Evolutionary conservation across 2,888 invertebrate genomes (phyloP), one percentile per base, ranked within the genome.

Genomic region (Thereva unica): DNA sequence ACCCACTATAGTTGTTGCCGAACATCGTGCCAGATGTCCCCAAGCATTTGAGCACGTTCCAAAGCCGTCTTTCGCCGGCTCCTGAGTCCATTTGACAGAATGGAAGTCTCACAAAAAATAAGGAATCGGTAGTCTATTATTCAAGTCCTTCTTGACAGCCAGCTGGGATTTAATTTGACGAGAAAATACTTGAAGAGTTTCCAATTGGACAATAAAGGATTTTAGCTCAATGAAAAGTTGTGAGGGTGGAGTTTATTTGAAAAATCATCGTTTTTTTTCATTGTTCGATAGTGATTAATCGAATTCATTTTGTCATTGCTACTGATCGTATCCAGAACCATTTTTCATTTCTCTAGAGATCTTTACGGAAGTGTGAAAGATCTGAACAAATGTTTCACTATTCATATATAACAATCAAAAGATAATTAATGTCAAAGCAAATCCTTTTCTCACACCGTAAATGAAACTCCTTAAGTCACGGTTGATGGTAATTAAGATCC

Each of bases 131-230:
- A 10, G 38, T 40, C 40, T 37, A n/a, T 59, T 45, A 12, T 59
- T 59, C 37, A 47, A 7, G n/a, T 55, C 40, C 35, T 57, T 59
- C 57, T 12, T 37, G 10, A 40, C 8, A 49, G 40, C 50, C 61
- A 61, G 61, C 61, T 61, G 61, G 45, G 61, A 61, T 61, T 61
- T 50, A 61, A 61, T 61, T 61, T 61, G n/a, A 61, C 40, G 61
- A 40, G 40, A 61, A 61, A 50, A 23, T 61, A 50, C 50, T 61
- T 12, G 7, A 41, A 23, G 38, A 59, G 47, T 59, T 59, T 59
- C 38, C 9, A 59, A 59, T 59, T 12, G 34, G n/a, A 47, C 9
- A 37, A 47, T 47, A 5, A 5, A 7, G 1, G 37, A 53, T 34
- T 37, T 6, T 6, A 49, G 3, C 10, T 10, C 34, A 23, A 23